Base-by-base conservation (phyloP, 2,113 vertebrate species). In the Epinephelus fuscoguttatus region DNA sequence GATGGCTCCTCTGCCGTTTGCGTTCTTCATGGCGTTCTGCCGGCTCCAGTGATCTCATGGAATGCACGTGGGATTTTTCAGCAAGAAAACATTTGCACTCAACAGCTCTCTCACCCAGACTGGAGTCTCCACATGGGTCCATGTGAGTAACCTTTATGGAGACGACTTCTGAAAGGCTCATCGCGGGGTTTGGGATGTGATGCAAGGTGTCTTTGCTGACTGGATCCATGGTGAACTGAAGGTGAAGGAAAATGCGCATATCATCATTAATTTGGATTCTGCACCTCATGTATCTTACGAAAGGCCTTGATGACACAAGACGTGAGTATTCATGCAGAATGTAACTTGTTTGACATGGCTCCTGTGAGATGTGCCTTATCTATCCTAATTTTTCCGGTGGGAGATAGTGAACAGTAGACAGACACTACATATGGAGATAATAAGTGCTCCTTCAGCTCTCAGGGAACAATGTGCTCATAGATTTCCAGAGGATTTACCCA, bases 171-270 rank as follows among this genome's bases (percentile, higher is more conserved):
- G 12, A 50, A 21, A 53, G 12, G 18, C 3, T 30, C 10, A 6
- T 42, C 6, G 21, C 42, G 52, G 40, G 70, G 68, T 78, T 75
- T 55, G 40, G 40, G 70, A 85, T 84, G 81, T 84, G 71, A 75
- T 49, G 70, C 17, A 21, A 79, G 53, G 53, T 11, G 40, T 19
- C 49, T 52, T 78, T 9, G 33, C 18, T 53, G 74, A 82, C 62
- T 80, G 86, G 70, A 84, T 83, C 17, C 9, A 74, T 75, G 71
- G 4, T 2, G 15, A 23, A 18, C 81, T 80, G 55, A 85, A 70
- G 72, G 79, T 6, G 56, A 71, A 81, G 79, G 69, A 91, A 90
- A 93, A 93, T 93, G 92, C 40, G 47, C 55, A 67, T 77, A 25
- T 42, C 21, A 0, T 79, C n/a, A 2, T 64, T 92, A 0, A 83